Percentiles rank a stretch among this genome's conserved stretches.
Conservation (phyloP, 2,113 vertebrate species). For the Menura novaehollandiae region DNA sequence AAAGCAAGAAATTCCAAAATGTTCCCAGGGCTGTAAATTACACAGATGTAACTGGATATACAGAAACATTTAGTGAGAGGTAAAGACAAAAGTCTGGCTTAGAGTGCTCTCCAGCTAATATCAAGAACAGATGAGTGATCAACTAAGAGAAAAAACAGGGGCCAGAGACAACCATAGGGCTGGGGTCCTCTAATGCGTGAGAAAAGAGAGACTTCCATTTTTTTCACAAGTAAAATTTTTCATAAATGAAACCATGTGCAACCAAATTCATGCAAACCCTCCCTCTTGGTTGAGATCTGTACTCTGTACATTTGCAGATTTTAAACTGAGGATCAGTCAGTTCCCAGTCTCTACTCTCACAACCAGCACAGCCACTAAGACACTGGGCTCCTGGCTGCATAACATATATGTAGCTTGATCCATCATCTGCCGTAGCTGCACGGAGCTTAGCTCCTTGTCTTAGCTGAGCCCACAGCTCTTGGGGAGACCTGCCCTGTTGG, state of each 20-base stretch:
- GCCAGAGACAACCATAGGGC: neutral
- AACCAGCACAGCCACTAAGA: neutral
- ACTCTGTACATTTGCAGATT: neutral
- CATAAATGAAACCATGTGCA: neutral
- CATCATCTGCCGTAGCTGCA: neutral
- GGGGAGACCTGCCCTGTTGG: neutral
- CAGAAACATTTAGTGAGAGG: neutral
- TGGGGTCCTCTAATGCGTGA: neutral
- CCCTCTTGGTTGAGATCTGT: neutral
- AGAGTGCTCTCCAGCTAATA: neutral
- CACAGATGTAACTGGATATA: neutral
- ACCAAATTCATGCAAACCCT: neutral
- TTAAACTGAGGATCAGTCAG: neutral
- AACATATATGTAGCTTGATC: fast-evolving
- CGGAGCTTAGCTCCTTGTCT: neutral
- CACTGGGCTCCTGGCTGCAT: neutral
- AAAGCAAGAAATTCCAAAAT: constrained; percentile 27
- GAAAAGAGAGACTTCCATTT: neutral
- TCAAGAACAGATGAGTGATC: constrained; percentile 12
- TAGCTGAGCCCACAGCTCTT: neutral
- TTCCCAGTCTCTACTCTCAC: neutral
- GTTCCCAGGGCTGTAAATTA: constrained; percentile 17
- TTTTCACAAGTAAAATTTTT: neutral
- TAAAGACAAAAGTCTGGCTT: neutral
- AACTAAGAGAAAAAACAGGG: neutral